Base-by-base conservation (phyloP, 2,113 vertebrate species). In the Thryonomys swinderianus region DNA sequence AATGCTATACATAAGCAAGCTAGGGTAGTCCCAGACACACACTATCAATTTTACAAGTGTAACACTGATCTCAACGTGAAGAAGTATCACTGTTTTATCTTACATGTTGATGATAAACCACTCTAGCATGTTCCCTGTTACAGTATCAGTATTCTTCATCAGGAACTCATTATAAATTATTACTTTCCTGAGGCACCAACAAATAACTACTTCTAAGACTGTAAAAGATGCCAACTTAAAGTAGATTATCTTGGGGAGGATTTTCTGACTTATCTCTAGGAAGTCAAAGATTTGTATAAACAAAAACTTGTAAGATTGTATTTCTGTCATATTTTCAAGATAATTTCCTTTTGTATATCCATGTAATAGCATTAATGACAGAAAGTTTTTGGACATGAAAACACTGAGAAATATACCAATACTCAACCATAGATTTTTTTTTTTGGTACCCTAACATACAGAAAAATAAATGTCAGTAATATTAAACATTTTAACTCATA, bases 271-370 rank as follows among this genome's bases (percentile, higher is more conserved):
- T 42, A 61, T 66, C 18, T 91, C 55, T 96, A 57, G 88, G 69
- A 94, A 94, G 83, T 88, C 82, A 27, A 14, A 86, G 66, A 55
- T 83, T 85, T 94, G 32, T 74, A 64, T 89, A 95, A 93, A 34
- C 55, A 91, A 53, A 92, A 90, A 82, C 23, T 69, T 74, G 0
- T 37, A 83, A 79, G 32, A 37, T 16, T 51, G 7, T 42, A 94
- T 93, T 90, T 74, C 61, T 95, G 20, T 84, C 66, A 48, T 92
- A 92, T 87, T 79, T 91, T 94, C 57, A 95, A 84, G 64, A 88
- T 90, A 88, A 4, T 76, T 92, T 82, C 11, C 91, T 94, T 96
- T 92, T 90, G 51, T 76, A 32, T 91, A 61, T 32, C 94, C 23
- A 55, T 85, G 2, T 76, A 95, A 81, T 12, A 78, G 12, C 53